Evolutionary conservation across 2,888 invertebrate genomes (phyloP).

Genomic region (Nemoura dubitans): DNA sequence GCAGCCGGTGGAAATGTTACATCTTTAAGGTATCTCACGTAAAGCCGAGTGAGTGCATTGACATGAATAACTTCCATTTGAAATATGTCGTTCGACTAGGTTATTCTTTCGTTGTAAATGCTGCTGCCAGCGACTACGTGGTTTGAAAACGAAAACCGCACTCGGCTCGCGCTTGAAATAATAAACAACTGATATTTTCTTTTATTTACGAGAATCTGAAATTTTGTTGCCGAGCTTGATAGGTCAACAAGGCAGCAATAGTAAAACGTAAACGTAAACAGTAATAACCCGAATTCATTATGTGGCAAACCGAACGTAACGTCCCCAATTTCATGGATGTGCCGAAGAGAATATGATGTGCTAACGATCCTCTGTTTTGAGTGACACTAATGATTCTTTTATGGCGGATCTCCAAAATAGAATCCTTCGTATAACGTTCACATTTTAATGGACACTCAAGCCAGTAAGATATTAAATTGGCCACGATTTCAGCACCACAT

Average conservation of each 20-base stretch:
- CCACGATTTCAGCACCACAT: background rate
- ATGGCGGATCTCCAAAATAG: background rate
- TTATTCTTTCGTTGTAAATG: constrained; percentile 13
- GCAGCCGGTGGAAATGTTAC: background rate
- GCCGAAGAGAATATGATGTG: background rate
- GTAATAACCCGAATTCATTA: background rate
- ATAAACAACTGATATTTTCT: background rate
- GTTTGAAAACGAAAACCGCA: constrained; percentile 1
- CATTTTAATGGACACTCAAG: background rate
- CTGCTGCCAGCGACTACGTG: background rate
- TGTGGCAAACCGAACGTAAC: background rate
- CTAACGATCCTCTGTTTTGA: background rate
- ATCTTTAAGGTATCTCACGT: constrained; percentile 12
- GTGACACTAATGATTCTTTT: background rate
- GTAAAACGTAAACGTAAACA: background rate
- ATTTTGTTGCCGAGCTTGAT: background rate
- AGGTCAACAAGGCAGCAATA: background rate
- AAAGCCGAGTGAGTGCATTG: constrained; percentile 32
- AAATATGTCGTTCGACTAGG: constrained; percentile 34
- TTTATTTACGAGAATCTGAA: background rate
- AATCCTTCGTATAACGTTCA: background rate
- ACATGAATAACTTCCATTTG: constrained; percentile 35
- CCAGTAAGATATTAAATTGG: background rate
- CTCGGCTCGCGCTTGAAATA: background rate
- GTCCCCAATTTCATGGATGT: background rate